Evolutionary conservation across 2,113 vertebrate species (phyloP).

Genomic region (Nesoenas mayeri): DNA sequence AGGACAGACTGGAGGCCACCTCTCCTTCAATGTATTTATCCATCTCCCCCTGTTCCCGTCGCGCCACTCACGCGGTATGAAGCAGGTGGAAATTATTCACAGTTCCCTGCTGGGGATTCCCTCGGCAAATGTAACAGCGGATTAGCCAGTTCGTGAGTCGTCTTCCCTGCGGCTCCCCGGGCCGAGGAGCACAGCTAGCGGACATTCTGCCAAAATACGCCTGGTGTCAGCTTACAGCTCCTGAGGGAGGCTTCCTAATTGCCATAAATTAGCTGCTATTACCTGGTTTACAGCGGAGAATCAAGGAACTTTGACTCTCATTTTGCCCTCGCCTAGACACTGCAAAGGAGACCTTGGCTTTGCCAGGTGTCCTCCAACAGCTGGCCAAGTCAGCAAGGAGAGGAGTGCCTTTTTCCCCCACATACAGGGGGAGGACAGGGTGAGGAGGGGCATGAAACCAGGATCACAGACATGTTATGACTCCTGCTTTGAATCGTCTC

Average conservation of each 20-base stretch:
- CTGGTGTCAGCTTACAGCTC: neutral
- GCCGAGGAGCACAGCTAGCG: neutral
- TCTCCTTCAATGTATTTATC: neutral
- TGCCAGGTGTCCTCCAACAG: neutral
- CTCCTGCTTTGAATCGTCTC: neutral
- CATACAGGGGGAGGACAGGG: too few species aligned
- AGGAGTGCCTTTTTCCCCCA: rapidly evolving
- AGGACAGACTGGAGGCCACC: neutral
- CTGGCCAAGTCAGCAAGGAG: neutral
- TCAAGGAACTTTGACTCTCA: neutral
- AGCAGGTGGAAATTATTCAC: conserved; percentile 52
- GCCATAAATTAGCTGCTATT: neutral
- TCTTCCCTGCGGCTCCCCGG: neutral
- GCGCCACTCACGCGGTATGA: neutral
- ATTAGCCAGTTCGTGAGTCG: neutral
- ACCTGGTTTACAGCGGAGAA: neutral
- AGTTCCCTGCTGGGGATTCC: conserved; percentile 23
- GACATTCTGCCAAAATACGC: neutral
- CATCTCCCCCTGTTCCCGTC: neutral
- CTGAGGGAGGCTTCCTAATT: neutral
- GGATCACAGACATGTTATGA: rapidly evolving
- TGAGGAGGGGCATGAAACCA: neutral
- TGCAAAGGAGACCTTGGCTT: neutral
- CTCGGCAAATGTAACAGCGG: neutral
- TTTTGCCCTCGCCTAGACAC: neutral